Conservation (phyloP, 2,113 vertebrate genomes). For the Willisornis vidua region DNA sequence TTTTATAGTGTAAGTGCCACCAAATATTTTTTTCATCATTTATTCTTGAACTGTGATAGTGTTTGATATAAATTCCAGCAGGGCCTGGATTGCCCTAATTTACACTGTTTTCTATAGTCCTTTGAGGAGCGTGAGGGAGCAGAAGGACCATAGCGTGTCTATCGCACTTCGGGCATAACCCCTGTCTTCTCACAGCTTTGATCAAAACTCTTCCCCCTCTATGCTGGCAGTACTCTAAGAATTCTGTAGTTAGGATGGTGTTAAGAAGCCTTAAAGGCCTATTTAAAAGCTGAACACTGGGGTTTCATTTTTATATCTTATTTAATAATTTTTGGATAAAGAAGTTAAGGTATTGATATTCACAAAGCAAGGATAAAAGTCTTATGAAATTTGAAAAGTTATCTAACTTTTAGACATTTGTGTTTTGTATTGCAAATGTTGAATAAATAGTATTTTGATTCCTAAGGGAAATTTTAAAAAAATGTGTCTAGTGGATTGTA, state of each 20-base stretch:
- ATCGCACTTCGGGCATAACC: background rate
- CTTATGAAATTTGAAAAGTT: background rate
- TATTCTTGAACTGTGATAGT: background rate
- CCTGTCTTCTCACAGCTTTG: background rate
- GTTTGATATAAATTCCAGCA: background rate
- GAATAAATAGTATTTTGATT: background rate
- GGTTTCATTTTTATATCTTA: background rate
- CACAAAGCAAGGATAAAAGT: background rate
- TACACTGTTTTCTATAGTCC: background rate
- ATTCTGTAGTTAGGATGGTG: fast-evolving
- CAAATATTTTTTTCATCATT: background rate
- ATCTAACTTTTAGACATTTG: background rate
- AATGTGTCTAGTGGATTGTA: background rate
- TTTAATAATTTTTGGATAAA: background rate
- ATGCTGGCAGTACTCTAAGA: background rate
- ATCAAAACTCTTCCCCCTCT: background rate
- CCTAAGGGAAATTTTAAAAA: background rate
- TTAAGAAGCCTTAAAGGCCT: background rate
- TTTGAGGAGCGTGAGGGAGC: background rate
- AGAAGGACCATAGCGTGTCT: background rate
- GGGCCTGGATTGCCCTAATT: background rate
- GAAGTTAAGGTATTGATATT: background rate
- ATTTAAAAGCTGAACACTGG: background rate
- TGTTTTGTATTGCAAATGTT: background rate
- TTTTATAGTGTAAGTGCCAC: background rate